phyloP scores from a whole-genome alignment of 2,113 vertebrate species.

The Thamnophis sirtalis region DNA sequence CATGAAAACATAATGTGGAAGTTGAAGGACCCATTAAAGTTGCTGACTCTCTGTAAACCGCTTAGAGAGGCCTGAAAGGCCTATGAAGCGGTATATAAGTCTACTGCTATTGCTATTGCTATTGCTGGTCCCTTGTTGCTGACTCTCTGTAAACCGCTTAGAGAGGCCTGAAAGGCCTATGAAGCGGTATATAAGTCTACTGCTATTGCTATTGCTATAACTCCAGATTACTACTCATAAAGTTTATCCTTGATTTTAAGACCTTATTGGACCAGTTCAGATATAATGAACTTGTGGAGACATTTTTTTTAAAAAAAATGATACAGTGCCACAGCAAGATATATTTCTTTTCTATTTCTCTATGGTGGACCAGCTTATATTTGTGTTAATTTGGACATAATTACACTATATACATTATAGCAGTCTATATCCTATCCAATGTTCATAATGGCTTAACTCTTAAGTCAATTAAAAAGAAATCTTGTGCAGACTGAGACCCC shows the following conservation, averaged over 20 bases:
- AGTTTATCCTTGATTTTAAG: conserved; percentile 61
- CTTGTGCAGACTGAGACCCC: neutral
- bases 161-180: too few species aligned
- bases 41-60: too few species aligned
- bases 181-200: too few species aligned
- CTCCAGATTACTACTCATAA: conserved; percentile 67
- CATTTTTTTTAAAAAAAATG: conserved; percentile 41
- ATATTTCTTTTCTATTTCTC: conserved; percentile 45
- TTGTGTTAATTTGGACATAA: conserved; percentile 1
- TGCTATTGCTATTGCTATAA: too few species aligned
- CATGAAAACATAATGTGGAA: too few species aligned
- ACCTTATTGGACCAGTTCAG: conserved; percentile 41
- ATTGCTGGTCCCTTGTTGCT: too few species aligned
- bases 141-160: too few species aligned
- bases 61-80: too few species aligned
- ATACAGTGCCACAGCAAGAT: conserved; percentile 9
- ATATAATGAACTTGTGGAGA: conserved; percentile 52
- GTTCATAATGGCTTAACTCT: neutral
- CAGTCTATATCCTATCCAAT: neutral
- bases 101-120: too few species aligned
- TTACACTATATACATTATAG: too few species aligned
- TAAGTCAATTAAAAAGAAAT: neutral
- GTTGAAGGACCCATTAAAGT: too few species aligned
- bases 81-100: too few species aligned
- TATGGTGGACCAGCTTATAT: conserved; percentile 13